These are phyloP conservation scores for Campylorhamphus procurvoides DNA, from an alignment of 2,113 vertebrate genomes.

Conservation along the genomic window DNA sequence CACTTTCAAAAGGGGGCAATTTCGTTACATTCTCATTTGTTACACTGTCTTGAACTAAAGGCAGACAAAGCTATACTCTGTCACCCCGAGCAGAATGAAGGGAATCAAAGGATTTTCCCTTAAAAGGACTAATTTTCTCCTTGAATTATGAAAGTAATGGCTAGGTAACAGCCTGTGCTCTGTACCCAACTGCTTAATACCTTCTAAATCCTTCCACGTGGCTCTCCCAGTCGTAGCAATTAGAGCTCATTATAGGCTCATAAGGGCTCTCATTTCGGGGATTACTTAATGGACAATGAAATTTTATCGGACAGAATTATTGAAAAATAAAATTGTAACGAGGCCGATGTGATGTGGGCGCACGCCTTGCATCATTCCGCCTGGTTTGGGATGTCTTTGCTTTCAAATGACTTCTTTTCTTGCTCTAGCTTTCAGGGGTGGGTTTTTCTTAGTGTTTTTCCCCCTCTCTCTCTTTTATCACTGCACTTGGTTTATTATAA, in stretches of 20 bases:
- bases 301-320: conserved; percentile 97
- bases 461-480: conserved; percentile 22
- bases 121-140: conserved; percentile 99
- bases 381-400: conserved; percentile 71
- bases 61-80: conserved; percentile 82
- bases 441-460: neutral
- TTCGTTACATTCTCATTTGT: conserved; percentile 80
- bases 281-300: conserved; percentile 98
- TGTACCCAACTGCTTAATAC: conserved; percentile 97
- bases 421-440: neutral
- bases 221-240: conserved; percentile 94
- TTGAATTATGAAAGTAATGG: conserved; percentile 99
- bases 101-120: conserved; percentile 90
- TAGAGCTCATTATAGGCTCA: conserved; percentile 99
- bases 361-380: conserved; percentile 85
- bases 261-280: conserved; percentile 96
- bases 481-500: conserved; percentile 83
- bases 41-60: conserved; percentile 78
- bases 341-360: conserved; percentile 81
- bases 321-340: conserved; percentile 90
- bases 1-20: conserved; percentile 72
- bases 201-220: conserved; percentile 99
- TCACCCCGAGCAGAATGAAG: conserved; percentile 86
- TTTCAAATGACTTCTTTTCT: conserved; percentile 61
- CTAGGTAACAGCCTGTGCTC: conserved; percentile 98